phyloP scores from a whole-genome alignment of 2,113 vertebrate species.

The Brachyhypopomus gauderio region DNA sequence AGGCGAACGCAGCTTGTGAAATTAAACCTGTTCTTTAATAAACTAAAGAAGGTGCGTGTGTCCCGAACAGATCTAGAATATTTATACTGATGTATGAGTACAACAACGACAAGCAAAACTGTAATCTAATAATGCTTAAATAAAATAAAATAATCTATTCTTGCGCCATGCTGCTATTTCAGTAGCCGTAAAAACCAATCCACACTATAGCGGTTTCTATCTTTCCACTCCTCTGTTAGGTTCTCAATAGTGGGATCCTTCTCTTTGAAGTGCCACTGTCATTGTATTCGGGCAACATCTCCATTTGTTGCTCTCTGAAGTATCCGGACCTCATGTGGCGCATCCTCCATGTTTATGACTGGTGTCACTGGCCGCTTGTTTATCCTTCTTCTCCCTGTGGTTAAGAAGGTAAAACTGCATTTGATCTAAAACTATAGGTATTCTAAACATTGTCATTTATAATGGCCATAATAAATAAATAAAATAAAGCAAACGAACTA shows the following conservation, averaged over 20 bases:
- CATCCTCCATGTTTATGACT: constrained; percentile 70
- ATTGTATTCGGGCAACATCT: constrained; percentile 70
- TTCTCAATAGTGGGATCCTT: constrained; percentile 37
- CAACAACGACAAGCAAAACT: no score
- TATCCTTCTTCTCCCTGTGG: constrained; percentile 29
- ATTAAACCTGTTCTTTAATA: no score
- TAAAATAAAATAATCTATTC: no score
- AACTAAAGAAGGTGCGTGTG: no score
- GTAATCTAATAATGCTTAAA: no score
- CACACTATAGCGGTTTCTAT: neutral
- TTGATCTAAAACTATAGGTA: no score
- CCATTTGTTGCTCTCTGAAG: constrained; percentile 78
- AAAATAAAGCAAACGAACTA: no score
- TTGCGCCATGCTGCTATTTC: no score
- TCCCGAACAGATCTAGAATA: no score
- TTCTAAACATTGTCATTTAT: no score
- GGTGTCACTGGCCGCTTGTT: constrained; percentile 38
- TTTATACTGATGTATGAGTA: no score
- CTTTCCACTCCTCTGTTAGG: constrained; percentile 39
- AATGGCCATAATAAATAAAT: no score
- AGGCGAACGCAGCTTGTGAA: neutral
- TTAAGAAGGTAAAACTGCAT: neutral
- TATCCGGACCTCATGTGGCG: constrained; percentile 64
- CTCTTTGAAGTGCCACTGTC: constrained; percentile 71
- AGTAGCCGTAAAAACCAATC: neutral